phyloP scores from a whole-genome alignment of 2,888 invertebrate species.

The Mantis religiosa region DNA sequence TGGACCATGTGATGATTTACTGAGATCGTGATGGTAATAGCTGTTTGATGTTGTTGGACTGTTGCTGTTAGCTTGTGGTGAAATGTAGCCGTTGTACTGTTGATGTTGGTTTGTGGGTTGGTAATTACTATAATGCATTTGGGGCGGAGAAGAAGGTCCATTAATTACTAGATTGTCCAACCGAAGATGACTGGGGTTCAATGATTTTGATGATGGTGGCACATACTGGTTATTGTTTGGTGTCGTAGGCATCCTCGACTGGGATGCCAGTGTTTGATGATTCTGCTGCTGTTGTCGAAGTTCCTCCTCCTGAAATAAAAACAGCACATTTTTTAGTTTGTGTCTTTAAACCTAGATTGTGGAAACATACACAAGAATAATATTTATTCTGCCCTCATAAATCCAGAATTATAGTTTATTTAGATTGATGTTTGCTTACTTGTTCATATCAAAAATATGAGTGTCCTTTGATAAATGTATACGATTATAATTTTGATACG shows the following conservation, averaged over 20 bases:
- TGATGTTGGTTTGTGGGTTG: constrained; percentile 19
- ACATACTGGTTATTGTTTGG: constrained; percentile 13
- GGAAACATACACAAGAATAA: no score
- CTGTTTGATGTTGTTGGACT: not conserved
- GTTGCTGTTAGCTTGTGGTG: constrained; percentile 8
- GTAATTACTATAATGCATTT: constrained; percentile 19
- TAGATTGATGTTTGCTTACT: no score
- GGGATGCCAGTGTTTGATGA: constrained; percentile 36
- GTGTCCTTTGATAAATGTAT: no score
- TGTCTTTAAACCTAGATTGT: no score
- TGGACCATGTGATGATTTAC: not conserved
- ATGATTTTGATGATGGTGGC: constrained; percentile 33
- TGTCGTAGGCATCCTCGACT: not conserved
- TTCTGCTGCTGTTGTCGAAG: constrained; percentile 45
- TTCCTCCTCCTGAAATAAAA: constrained; percentile 42
- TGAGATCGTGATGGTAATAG: constrained; percentile 10
- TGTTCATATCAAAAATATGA: no score
- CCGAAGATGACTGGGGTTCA: constrained; percentile 40
- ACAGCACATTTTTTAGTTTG: not conserved
- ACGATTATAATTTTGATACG: no score
- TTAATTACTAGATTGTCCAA: constrained; percentile 44
- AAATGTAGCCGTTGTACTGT: constrained; percentile 26
- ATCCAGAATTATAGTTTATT: no score
- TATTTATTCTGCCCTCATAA: no score
- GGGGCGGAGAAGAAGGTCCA: constrained; percentile 39